Percentiles rank a stretch among this genome's conserved stretches.
Evolutionary conservation across 2,113 vertebrate species (phyloP).

Genomic region (Nothocercus nigrocapillus): DNA sequence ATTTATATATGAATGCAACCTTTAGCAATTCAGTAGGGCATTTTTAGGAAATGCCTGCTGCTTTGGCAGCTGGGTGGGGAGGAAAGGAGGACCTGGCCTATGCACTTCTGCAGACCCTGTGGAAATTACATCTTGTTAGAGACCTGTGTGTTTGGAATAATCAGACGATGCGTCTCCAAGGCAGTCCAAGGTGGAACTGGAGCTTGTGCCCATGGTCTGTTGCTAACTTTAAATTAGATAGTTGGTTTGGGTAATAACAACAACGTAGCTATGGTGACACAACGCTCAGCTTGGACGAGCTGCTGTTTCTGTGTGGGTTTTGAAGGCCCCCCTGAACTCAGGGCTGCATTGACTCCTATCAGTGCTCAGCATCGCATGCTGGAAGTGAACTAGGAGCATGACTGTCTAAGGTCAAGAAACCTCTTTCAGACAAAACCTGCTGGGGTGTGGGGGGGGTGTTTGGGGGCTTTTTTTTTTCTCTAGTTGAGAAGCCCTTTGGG

Average conservation of each 20-base stretch:
- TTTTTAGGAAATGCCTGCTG: slow-evolving; percentile 62
- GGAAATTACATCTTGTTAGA: background rate
- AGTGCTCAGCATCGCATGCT: background rate
- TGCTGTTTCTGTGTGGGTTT: background rate
- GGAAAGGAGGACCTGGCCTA: slow-evolving; percentile 39
- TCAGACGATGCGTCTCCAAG: background rate
- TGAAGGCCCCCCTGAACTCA: background rate
- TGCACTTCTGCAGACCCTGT: slow-evolving; percentile 1
- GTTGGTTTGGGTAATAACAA: background rate
- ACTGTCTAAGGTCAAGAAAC: background rate
- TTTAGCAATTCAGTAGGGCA: slow-evolving; percentile 41
- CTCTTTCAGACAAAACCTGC: background rate
- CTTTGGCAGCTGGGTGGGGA: slow-evolving; percentile 45
- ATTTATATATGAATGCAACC: slow-evolving; percentile 46
- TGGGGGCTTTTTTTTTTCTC: background rate
- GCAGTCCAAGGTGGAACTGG: slow-evolving; percentile 9
- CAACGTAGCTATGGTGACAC: background rate
- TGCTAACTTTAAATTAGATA: slow-evolving; percentile 12
- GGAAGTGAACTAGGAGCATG: background rate
- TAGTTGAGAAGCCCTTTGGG: background rate
- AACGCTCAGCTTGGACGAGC: background rate
- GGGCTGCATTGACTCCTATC: background rate
- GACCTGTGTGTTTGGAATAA: background rate
- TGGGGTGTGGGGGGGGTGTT: fast-evolving
- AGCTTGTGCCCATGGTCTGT: background rate